Base-by-base conservation (phyloP, 2,888 invertebrate species). In the Ectropis crepuscularia region DNA sequence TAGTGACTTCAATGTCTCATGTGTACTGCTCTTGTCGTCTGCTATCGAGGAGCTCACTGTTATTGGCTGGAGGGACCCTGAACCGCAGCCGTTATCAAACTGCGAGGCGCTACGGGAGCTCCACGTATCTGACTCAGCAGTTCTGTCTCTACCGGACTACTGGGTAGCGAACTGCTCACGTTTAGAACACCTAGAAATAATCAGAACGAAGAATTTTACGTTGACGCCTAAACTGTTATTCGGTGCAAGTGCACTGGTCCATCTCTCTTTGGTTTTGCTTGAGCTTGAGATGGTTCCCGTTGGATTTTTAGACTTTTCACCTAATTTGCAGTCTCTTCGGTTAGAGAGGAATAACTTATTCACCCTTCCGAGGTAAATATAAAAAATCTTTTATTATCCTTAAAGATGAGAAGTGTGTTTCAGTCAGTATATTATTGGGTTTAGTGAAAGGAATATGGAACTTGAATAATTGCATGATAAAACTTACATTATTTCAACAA, bases 311-410 rank as follows among this genome's bases (percentile, higher is more conserved):
- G 7, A 46, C 12, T 12, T 12, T 8, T 16, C 45, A 7, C 45
- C 45, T 7, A 6, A 6, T 6, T 7, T 46, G 2, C 12, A 6
- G 2, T 7, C 11, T 12, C 7, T 46, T 6, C 12, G 6, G 12
- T 46, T 46, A n/a, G 6, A 12, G 6, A 12, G 6, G 12, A 46
- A 46, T 8, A 5, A 6, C 1, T 46, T 46, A 6, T 6, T 8
- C 11, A 46, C 36, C 10, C 48, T 48, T 28, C 36, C 48, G n/a
- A 48, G 48, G 48, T 48, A 47, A 28, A 12, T 7, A 46, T 8
- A 16, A 0, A 16, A 8, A 12, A 28, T 10, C 7, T 10, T 16
- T 11, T 28, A 28, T 2, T 2, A 4, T 28, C 8, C 9, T 5
- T 6, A 5, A n/a, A 11, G 5, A 7, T 45, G 6, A 45, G 0